phyloP scores from a whole-genome alignment of 2,113 vertebrate genomes.

The Scytalopus superciliaris region DNA sequence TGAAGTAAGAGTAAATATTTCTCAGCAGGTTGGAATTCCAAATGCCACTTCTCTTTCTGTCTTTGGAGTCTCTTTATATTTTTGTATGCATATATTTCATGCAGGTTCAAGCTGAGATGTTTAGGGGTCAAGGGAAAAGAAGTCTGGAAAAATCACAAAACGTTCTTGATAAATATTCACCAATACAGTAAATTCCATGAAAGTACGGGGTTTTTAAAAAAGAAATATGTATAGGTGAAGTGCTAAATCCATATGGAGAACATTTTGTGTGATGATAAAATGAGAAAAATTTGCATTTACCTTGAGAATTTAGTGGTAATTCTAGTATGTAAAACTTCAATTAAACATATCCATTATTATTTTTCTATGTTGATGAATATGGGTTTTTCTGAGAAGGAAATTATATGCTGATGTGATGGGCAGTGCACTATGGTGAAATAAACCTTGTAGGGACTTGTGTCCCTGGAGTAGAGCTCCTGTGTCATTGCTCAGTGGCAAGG shows the following conservation, averaged over 20 bases:
- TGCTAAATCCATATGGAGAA: background rate
- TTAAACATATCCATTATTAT: background rate
- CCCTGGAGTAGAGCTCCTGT: background rate
- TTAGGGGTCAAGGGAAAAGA: conserved; percentile 45
- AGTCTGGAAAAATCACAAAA: conserved; percentile 28
- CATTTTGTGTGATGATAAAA: background rate
- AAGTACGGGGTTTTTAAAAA: background rate
- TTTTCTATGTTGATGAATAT: background rate
- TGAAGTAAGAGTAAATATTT: conserved; percentile 66
- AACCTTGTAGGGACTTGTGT: background rate
- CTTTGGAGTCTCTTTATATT: conserved; percentile 32
- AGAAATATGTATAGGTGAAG: background rate
- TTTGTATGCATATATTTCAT: conserved; percentile 46
- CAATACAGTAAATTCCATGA: background rate
- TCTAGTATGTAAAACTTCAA: background rate
- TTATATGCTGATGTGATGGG: background rate
- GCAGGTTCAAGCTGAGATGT: conserved; percentile 36
- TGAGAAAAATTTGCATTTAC: background rate
- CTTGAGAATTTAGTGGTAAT: background rate
- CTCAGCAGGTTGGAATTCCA: conserved; percentile 60
- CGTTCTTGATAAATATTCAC: conserved; percentile 56
- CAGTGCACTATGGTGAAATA: background rate
- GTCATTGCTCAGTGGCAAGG: background rate
- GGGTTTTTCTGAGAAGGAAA: background rate
- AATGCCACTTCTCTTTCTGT: conserved; percentile 47